Base-by-base conservation (phyloP, 2,113 vertebrate genomes). In the Epinephelus lanceolatus region DNA sequence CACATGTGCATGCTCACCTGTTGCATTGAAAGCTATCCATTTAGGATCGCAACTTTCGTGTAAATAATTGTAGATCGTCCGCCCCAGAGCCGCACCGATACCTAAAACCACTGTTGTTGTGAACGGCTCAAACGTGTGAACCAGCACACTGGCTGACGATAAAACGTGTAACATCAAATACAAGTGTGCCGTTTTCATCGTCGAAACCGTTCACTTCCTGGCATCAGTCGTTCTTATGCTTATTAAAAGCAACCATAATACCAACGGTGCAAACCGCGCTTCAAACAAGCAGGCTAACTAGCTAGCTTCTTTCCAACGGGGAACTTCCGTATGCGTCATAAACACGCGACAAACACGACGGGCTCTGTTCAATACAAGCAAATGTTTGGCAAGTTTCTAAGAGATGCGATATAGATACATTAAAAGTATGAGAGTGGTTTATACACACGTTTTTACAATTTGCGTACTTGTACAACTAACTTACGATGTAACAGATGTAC, bases 21-120 rank as follows among this genome's bases (percentile, higher is more conserved):
- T 95, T 9, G 76, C 45, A 27, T 96, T 96, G 63, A 94, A 94
- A 0, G 2, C 8, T 7, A 96, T 85, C 95, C 95, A 96, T 47
- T 86, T 88, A 0, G 61, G 0, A 49, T 87, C 59, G 40, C 96
- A 96, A 4, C 59, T 88, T 79, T 96, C 95, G 1, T 72, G 81
- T 1, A 95, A 89, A 82, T 91, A 95, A 27, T 86, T 87, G 80
- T 89, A 95, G 10, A 96, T 71, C 0, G 63, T 81, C 1, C 83
- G 86, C 2, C 94, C 92, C 2, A 96, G 56, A 13, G 83, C 51
- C 0, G 89, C 93, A 11, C 87, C 76, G 4, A 84, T 1, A 4
- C 92, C 92, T 0, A 92, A 0, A 1, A 90, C 23, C 4, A 94
- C 6, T 0, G 92, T 81, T 21, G 92, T 89, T 40, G 93, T 91